Evolutionary conservation across 2,888 invertebrate species (phyloP).

Genomic region (Eurytoma californica): DNA sequence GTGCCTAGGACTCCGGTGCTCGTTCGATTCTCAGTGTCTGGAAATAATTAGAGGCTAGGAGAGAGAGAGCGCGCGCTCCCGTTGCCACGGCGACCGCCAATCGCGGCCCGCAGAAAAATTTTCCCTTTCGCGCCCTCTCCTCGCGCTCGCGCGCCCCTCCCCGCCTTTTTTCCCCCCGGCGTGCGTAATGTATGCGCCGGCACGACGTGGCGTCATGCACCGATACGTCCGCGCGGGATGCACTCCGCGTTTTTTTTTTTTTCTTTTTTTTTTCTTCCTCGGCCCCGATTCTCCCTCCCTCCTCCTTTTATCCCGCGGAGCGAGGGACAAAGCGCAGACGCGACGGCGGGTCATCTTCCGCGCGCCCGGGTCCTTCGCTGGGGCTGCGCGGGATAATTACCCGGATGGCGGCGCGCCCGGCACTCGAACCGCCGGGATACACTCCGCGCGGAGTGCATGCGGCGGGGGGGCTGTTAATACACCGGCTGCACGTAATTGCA

Average conservation of each 20-base stretch:
- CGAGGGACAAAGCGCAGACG: no score
- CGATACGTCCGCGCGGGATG: constrained; percentile 49
- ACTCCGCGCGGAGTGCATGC: no score
- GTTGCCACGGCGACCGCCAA: constrained; percentile 76
- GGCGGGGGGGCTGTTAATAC: no score
- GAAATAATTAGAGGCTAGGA: constrained; percentile 74
- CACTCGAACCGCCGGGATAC: no score
- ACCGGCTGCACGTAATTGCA: no score
- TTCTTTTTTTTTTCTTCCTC: no score
- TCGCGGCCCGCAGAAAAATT: constrained; percentile 74
- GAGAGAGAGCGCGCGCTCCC: constrained; percentile 46
- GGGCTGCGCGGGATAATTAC: no score
- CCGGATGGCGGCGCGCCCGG: no score
- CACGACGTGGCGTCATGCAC: constrained; percentile 68
- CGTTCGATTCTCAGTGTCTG: constrained; percentile 76
- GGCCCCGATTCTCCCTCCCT: not conserved
- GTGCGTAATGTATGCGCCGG: constrained; percentile 72
- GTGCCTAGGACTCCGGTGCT: constrained; percentile 67
- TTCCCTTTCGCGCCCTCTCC: constrained; percentile 62
- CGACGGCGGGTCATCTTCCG: no score
- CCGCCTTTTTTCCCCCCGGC: constrained; percentile 45
- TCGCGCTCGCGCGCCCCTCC: not conserved
- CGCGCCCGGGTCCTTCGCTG: no score
- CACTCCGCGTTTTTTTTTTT: not conserved
- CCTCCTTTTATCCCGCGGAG: not conserved